phyloP scores from a whole-genome alignment of 2,797 vertebrate species.

The Tapera naevia region DNA sequence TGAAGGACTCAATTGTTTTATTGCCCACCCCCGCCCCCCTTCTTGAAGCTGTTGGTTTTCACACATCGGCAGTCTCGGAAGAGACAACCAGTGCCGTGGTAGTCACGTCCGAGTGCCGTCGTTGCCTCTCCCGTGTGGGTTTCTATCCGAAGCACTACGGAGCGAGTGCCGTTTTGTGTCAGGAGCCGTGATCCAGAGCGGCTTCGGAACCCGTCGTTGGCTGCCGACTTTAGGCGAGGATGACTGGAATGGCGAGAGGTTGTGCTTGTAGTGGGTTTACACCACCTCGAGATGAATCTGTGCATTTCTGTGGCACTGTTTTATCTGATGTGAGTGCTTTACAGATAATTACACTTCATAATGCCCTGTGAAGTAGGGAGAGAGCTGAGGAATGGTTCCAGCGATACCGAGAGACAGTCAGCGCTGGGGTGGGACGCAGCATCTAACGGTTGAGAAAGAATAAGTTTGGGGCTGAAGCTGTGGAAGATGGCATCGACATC shows the following conservation, averaged over 20 bases:
- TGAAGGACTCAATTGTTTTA: fast-evolving
- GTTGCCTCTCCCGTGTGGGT: fast-evolving
- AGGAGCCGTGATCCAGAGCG: background rate
- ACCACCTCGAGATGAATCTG: background rate
- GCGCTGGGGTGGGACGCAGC: background rate
- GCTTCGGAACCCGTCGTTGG: background rate
- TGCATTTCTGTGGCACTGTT: background rate
- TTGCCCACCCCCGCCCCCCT: fast-evolving
- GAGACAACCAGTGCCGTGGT: background rate
- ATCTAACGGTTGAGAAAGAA: background rate
- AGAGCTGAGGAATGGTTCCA: background rate
- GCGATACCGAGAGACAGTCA: fast-evolving
- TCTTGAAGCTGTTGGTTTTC: background rate
- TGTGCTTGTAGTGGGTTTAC: background rate
- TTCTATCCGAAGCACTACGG: background rate
- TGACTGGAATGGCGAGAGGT: fast-evolving
- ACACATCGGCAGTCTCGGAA: fast-evolving
- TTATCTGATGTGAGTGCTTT: background rate
- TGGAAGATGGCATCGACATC: fast-evolving
- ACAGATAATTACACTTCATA: background rate
- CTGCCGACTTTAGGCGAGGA: background rate
- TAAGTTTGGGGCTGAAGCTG: background rate
- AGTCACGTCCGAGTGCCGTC: fast-evolving
- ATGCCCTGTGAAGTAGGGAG: background rate
- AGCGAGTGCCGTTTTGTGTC: background rate